Evolutionary conservation across 1,140 invertebrate genomes (phyloP).

Genomic region (Pseudomyrmex concolor): DNA sequence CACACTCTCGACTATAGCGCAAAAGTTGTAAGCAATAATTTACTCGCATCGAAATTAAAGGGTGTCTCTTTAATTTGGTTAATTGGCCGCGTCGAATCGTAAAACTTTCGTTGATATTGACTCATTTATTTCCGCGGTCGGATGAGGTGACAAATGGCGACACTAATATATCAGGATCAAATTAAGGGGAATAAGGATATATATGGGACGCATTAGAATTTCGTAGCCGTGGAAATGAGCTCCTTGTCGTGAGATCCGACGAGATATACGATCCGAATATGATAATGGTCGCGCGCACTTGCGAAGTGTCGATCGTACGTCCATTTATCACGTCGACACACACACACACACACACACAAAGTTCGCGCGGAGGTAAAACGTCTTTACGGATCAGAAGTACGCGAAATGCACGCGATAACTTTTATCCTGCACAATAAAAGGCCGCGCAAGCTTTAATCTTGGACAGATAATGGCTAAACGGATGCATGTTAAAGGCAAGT

Average conservation of each 20-base stretch:
- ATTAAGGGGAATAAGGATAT: conserved; percentile 60
- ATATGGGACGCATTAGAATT: conserved; percentile 64
- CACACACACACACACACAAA: background rate
- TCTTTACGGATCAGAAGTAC: conserved; percentile 50
- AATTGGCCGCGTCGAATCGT: background rate
- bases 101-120: background rate
- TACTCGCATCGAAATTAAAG: background rate
- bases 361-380: conserved; percentile 24
- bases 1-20: too few relatives aligned
- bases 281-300: conserved; percentile 51
- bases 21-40: background rate
- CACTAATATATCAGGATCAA: conserved; percentile 51
- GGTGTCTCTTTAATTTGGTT: background rate
- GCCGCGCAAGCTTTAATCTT: conserved; percentile 11
- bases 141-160: conserved; percentile 51
- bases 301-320: conserved; percentile 64
- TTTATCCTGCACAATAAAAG: conserved; percentile 40
- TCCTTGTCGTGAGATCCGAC: conserved; percentile 57
- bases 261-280: conserved; percentile 68
- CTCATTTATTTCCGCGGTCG: background rate
- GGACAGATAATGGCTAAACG: conserved; percentile 17
- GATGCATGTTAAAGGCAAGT: conserved; percentile 27
- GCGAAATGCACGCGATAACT: conserved; percentile 53
- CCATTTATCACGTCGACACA: conserved; percentile 65
- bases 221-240: conserved; percentile 63